Conservation (phyloP, 1,140 invertebrate genomes). For the Heliconius nattereri region DNA sequence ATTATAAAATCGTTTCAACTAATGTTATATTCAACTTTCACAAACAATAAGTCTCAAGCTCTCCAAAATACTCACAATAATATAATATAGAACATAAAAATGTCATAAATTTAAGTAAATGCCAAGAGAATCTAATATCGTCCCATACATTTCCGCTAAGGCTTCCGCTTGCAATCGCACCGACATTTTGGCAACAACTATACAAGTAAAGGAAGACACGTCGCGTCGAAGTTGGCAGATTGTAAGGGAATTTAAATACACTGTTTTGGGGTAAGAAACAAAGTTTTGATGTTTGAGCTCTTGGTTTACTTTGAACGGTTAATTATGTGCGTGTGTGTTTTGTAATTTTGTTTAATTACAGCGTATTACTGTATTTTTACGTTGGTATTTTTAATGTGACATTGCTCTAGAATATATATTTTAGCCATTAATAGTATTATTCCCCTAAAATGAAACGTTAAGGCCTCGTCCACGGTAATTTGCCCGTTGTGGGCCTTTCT, state of each 20-base stretch:
- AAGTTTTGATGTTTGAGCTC: constrained; percentile 10
- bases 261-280: constrained; percentile 10
- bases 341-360: neutral
- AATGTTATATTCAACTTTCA: neutral
- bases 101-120: neutral
- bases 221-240: constrained; percentile 3
- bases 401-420: no score
- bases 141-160: constrained; percentile 10
- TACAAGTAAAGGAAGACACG: constrained; percentile 1
- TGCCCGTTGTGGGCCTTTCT: no score
- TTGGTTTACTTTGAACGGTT: constrained; percentile 6
- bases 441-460: no score
- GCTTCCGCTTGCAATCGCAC: constrained; percentile 7
- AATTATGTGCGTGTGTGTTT: constrained; percentile 5
- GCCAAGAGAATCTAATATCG: neutral
- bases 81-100: neutral
- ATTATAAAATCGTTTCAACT: neutral
- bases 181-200: constrained; percentile 9
- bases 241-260: neutral
- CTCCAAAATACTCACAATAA: no score
- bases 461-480: no score
- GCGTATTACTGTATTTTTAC: no score
- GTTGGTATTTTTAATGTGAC: no score
- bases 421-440: no score
- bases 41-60: neutral